Conservation (phyloP, 2,113 vertebrate genomes). For the Calyptommatus sinebrachiatus region DNA sequence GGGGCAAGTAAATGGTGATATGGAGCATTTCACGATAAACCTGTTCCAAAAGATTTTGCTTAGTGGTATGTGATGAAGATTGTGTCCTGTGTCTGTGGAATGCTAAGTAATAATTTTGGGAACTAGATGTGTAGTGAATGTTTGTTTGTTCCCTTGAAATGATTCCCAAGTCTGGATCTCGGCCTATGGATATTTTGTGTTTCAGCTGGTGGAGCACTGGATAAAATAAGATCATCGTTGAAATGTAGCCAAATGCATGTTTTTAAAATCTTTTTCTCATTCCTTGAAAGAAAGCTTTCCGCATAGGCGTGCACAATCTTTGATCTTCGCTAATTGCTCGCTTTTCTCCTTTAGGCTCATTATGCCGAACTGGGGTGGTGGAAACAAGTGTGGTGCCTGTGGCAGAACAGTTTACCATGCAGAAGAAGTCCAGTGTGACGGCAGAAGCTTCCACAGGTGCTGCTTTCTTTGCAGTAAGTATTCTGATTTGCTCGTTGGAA, state of each 20-base stretch:
- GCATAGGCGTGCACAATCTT: rapidly evolving
- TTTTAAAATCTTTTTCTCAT: neutral
- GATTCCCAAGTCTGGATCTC: neutral
- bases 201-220: neutral
- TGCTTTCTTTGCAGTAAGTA: slow-evolving; percentile 96
- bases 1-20: too few species aligned
- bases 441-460: slow-evolving; percentile 89
- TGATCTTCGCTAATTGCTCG: neutral
- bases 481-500: neutral
- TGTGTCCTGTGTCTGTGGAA: neutral
- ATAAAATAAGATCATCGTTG: neutral
- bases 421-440: slow-evolving; percentile 93
- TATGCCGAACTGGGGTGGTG: slow-evolving; percentile 96
- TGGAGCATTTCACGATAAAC: neutral
- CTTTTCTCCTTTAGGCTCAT: slow-evolving; percentile 46
- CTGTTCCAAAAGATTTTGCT: neutral
- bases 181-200: slow-evolving; percentile 26
- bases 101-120: neutral
- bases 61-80: neutral
- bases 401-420: slow-evolving; percentile 88
- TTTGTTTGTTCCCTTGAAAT: neutral
- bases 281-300: neutral
- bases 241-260: neutral
- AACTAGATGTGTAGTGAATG: neutral
- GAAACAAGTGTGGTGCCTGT: slow-evolving; percentile 87